Evolutionary conservation across 2,888 invertebrate species (phyloP), one percentile per base, ranked within the genome.

Genomic region (Sisyra nigra): DNA sequence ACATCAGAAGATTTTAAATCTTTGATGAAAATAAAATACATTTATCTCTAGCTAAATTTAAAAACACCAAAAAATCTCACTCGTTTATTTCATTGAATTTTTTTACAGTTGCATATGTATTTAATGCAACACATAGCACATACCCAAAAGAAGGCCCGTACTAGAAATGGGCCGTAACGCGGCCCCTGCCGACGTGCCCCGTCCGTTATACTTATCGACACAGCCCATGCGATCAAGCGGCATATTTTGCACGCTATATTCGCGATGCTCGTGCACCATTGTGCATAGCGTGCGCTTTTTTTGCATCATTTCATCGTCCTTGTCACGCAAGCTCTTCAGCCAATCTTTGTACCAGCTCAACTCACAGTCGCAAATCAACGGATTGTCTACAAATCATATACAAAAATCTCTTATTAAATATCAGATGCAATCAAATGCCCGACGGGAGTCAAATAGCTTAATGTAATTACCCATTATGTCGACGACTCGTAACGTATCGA

Each of bases 231-330:
- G 76, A 50, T 84, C 83, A 47, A 83, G 65, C 1, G 87, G 87
- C 71, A 87, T 75, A 58, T 75, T 78, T 55, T 84, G 82, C 45
- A 87, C 75, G 55, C 74, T 78, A 63, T 85, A 87, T 59, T 88
- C 87, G 24, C 85, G 72, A 58, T 85, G 84, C 57, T 87, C 86
- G 52, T 70, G 68, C 35, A 69, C 66, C 84, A 87, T 85, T 48
- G 77, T 80, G 63, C 87, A 88, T 38, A 85, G 70, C 3, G 85
- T 84, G 44, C 82, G 73, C 57, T 86, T 87, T 68, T 86, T 86
- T 55, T 83, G 82, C 74, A 85, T 84, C 77, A 83, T 79, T 59
- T 87, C 86, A 60, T 86, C 87, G 55, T 87, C 86, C 48, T 82
- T 78, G 60, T 84, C 82, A 42, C 80, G 74, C 17, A 85, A 68